Evolutionary conservation across 2,113 vertebrate genomes (phyloP).

Genomic region (Cryptomyrus ogoouensis): DNA sequence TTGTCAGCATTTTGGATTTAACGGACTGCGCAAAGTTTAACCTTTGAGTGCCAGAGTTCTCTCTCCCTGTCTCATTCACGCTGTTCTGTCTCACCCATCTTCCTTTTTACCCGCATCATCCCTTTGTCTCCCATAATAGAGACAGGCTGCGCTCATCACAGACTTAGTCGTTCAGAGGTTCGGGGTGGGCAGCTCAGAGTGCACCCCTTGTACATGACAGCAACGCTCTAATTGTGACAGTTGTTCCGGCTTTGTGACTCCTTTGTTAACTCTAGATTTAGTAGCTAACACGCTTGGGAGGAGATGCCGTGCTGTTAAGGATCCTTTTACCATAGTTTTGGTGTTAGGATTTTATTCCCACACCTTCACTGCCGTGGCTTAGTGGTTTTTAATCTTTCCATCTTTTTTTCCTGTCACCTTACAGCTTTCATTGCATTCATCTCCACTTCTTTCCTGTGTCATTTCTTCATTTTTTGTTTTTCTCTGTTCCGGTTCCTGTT

Average conservation of each 20-base stretch:
- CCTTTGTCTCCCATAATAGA: neutral
- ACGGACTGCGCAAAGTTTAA: neutral
- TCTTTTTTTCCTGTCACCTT: conserved; percentile 1
- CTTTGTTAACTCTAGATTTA: conserved; percentile 15
- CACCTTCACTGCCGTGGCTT: neutral
- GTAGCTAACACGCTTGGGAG: neutral
- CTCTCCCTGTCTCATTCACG: neutral
- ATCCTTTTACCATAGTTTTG: neutral
- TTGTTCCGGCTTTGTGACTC: conserved; percentile 16
- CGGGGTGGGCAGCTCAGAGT: neutral
- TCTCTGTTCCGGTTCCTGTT: neutral
- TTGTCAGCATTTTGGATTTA: neutral
- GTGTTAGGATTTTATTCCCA: neutral
- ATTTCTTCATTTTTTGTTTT: neutral
- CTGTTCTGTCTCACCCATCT: neutral
- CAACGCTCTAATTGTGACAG: conserved; percentile 20
- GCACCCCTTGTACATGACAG: neutral
- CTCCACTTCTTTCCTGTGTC: neutral
- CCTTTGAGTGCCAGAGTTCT: neutral
- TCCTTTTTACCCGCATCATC: neutral
- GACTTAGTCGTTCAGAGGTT: neutral
- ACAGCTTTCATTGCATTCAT: neutral
- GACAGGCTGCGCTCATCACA: neutral
- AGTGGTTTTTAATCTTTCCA: conserved; percentile 9
- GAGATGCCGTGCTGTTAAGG: neutral